phyloP scores from a whole-genome alignment of 2,888 invertebrate species.

The Cosmopolites sordidus region DNA sequence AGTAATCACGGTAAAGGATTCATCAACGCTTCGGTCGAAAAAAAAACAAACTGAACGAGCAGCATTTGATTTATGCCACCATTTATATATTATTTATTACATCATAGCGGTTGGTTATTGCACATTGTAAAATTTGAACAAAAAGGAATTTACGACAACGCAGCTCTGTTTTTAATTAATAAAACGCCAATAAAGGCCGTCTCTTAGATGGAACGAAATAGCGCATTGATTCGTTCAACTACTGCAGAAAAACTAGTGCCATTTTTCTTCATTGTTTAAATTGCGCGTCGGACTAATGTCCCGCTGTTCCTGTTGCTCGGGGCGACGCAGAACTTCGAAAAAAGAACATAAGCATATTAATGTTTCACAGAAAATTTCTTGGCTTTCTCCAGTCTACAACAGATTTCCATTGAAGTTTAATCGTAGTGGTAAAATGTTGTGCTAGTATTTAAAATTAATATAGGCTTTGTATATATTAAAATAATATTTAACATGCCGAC shows the following conservation, averaged over 20 bases:
- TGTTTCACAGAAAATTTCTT: too few relatives aligned
- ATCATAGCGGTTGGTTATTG: slow-evolving; percentile 5
- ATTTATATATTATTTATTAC: slow-evolving; percentile 1
- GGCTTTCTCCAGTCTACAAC: too few relatives aligned
- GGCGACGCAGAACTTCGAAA: too few relatives aligned
- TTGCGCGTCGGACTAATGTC: slow-evolving; percentile 21
- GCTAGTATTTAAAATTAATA: too few relatives aligned
- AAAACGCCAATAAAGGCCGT: slow-evolving; percentile 23
- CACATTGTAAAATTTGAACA: slow-evolving; percentile 24
- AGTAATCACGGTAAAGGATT: too few relatives aligned
- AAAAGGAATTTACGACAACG: slow-evolving; percentile 23
- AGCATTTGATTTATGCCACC: not conserved
- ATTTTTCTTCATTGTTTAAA: slow-evolving; percentile 28
- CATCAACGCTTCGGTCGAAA: too few relatives aligned
- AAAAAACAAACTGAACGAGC: not conserved
- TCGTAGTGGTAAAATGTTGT: too few relatives aligned
- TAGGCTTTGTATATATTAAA: too few relatives aligned
- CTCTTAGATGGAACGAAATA: slow-evolving; percentile 17
- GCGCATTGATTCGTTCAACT: slow-evolving; percentile 12
- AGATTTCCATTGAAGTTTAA: too few relatives aligned
- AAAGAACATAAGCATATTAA: too few relatives aligned
- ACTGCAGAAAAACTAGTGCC: slow-evolving; percentile 21
- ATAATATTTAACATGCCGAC: too few relatives aligned
- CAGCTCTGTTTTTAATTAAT: slow-evolving; percentile 22
- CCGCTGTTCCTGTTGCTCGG: not conserved